Evolutionary conservation across 1,140 invertebrate species (phyloP).

Genomic region (Macrocentrus cingulum): DNA sequence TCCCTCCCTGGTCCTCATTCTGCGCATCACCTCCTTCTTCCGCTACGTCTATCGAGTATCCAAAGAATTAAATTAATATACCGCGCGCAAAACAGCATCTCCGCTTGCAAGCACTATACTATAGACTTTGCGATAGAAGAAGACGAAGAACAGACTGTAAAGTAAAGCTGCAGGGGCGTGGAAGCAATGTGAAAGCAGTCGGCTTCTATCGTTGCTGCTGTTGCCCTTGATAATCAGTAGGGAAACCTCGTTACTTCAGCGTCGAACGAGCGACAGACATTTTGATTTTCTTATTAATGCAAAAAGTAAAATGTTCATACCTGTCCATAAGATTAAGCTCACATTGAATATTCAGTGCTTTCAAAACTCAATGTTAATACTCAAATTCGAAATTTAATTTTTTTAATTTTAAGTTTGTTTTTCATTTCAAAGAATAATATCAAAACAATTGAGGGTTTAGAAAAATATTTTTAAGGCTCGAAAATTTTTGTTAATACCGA

Average conservation of each 20-base stretch:
- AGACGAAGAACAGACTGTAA: slow-evolving; percentile 1
- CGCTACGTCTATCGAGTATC: slow-evolving; percentile 54
- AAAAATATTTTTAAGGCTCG: too few species aligned
- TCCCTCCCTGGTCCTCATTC: slow-evolving; percentile 13
- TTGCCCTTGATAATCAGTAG: slow-evolving; percentile 18
- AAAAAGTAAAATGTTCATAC: neutral
- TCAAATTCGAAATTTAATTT: too few species aligned
- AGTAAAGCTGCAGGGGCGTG: neutral
- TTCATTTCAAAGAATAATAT: too few species aligned
- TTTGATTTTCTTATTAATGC: slow-evolving; percentile 17
- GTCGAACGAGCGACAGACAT: slow-evolving; percentile 6
- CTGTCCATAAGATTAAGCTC: neutral
- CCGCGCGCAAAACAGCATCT: slow-evolving; percentile 50
- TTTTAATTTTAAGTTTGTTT: too few species aligned
- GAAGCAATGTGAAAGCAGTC: neutral
- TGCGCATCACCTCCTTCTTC: slow-evolving; percentile 20
- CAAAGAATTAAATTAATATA: slow-evolving; percentile 59
- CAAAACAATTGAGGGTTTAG: too few species aligned
- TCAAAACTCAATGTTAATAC: neutral
- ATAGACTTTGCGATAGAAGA: neutral
- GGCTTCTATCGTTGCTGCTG: neutral
- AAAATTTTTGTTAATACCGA: too few species aligned
- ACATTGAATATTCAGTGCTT: neutral
- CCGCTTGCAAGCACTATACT: slow-evolving; percentile 8
- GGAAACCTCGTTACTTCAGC: slow-evolving; percentile 15